Conservation (phyloP, 2,113 vertebrate genomes). For the Podarcis raffonei region DNA sequence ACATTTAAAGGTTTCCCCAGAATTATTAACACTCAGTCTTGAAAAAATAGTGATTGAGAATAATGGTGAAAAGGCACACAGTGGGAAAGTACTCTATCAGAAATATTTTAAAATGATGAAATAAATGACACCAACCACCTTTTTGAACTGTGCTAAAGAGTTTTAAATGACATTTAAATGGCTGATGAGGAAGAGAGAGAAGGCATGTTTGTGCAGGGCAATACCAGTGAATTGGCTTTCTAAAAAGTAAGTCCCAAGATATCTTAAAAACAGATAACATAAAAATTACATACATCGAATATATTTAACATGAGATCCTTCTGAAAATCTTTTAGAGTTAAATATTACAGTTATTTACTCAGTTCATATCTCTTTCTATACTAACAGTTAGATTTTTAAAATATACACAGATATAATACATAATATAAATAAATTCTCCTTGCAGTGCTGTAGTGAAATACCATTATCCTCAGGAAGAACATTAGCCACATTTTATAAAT, state of each 20-base stretch:
- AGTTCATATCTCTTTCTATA: slow-evolving; percentile 14
- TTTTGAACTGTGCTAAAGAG: slow-evolving; percentile 27
- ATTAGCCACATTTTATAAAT: slow-evolving; percentile 16
- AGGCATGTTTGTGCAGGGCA: slow-evolving; percentile 30
- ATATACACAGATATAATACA: slow-evolving; percentile 31
- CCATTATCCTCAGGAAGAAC: slow-evolving; percentile 40
- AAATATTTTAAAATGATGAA: slow-evolving; percentile 44
- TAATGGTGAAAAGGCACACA: slow-evolving; percentile 68
- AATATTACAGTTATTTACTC: slow-evolving; percentile 29
- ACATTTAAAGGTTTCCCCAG: slow-evolving; percentile 35
- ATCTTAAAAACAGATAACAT: slow-evolving; percentile 42
- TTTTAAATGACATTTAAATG: slow-evolving; percentile 38
- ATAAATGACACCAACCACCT: slow-evolving; percentile 6
- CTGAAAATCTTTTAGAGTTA: slow-evolving; percentile 35
- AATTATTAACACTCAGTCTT: slow-evolving; percentile 39
- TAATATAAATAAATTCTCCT: slow-evolving; percentile 44
- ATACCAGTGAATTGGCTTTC: slow-evolving; percentile 32
- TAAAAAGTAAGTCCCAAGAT: neutral
- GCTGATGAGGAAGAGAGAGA: slow-evolving; percentile 19
- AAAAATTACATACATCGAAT: slow-evolving; percentile 35
- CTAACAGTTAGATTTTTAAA: slow-evolving; percentile 24
- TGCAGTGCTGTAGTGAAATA: slow-evolving; percentile 30
- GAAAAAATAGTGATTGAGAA: slow-evolving; percentile 25
- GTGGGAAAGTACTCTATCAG: slow-evolving; percentile 40
- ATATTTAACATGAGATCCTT: slow-evolving; percentile 32